phyloP scores from a whole-genome alignment of 2,888 invertebrate species.

The Dioctria rufipes region DNA sequence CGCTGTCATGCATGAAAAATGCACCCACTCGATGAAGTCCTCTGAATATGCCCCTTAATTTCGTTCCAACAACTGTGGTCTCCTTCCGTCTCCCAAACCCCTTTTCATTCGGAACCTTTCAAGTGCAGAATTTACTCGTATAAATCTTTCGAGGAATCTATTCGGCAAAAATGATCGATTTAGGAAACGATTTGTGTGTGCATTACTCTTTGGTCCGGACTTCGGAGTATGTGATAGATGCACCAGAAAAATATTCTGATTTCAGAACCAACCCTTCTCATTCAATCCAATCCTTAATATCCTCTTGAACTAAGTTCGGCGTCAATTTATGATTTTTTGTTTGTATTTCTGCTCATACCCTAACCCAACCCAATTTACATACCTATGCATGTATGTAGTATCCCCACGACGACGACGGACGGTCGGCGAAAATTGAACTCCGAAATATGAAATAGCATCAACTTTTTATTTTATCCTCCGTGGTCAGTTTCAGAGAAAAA shows the following conservation, averaged over 20 bases:
- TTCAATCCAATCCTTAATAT: slow-evolving; percentile 47
- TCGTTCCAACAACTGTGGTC: background rate
- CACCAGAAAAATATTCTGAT: slow-evolving; percentile 15
- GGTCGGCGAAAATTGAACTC: slow-evolving; percentile 1
- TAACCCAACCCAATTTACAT: background rate
- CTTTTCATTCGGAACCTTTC: slow-evolving; percentile 5
- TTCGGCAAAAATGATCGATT: slow-evolving; percentile 45
- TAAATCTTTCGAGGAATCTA: slow-evolving; percentile 49
- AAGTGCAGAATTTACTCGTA: slow-evolving; percentile 42
- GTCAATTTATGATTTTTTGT: slow-evolving; percentile 51
- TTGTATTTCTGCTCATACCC: background rate
- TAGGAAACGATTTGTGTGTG: slow-evolving; percentile 41
- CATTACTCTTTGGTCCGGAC: background rate
- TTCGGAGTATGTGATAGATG: slow-evolving; percentile 29
- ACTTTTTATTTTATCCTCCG: slow-evolving; percentile 41
- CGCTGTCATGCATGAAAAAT: slow-evolving; percentile 51
- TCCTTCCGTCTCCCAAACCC: background rate
- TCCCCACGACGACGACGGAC: background rate
- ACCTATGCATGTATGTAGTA: background rate
- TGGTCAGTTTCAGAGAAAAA: slow-evolving; percentile 33
- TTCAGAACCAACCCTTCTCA: background rate
- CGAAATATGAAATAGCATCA: slow-evolving; percentile 44
- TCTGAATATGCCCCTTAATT: slow-evolving; percentile 30
- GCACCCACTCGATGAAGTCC: slow-evolving; percentile 39
- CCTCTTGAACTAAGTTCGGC: slow-evolving; percentile 47